Conservation (phyloP, 2,797 vertebrate species). For the Gymnoscopelus microlampas region DNA sequence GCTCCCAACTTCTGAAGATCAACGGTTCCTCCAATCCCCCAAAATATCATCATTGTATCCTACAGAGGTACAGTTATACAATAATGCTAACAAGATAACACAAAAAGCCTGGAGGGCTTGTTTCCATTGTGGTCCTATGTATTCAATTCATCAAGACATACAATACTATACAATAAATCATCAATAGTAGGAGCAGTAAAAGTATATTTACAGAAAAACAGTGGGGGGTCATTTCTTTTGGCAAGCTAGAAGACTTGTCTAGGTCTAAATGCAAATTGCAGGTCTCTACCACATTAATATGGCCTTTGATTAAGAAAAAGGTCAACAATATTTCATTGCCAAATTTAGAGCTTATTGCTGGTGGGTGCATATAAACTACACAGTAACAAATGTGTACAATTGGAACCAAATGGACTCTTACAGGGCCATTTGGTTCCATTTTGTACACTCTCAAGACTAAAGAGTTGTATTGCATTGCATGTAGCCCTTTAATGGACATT, state of each 20-base stretch:
- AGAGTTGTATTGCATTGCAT: not conserved
- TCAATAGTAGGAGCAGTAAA: no score
- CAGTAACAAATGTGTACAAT: no score
- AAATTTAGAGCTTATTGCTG: conserved; percentile 11
- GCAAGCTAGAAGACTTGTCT: not conserved
- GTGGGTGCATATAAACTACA: conserved; percentile 1
- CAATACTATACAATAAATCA: no score
- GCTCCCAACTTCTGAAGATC: conserved; percentile 37
- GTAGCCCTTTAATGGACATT: conserved; percentile 2
- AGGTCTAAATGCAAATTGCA: not conserved
- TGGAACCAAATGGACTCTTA: no score
- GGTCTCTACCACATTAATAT: conserved; percentile 22
- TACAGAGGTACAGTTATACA: conserved; percentile 6
- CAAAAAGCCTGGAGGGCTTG: no score
- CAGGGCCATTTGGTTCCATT: no score
- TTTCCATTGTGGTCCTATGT: no score
- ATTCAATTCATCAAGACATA: no score
- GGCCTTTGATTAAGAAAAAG: conserved; percentile 39
- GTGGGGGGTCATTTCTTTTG: no score
- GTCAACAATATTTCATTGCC: conserved; percentile 41
- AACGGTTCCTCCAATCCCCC: not conserved
- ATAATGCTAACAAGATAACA: no score
- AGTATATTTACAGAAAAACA: no score
- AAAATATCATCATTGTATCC: conserved; percentile 12
- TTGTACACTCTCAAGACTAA: no score